phyloP scores from a whole-genome alignment of 2,113 vertebrate genomes.

The Cebus imitator region DNA sequence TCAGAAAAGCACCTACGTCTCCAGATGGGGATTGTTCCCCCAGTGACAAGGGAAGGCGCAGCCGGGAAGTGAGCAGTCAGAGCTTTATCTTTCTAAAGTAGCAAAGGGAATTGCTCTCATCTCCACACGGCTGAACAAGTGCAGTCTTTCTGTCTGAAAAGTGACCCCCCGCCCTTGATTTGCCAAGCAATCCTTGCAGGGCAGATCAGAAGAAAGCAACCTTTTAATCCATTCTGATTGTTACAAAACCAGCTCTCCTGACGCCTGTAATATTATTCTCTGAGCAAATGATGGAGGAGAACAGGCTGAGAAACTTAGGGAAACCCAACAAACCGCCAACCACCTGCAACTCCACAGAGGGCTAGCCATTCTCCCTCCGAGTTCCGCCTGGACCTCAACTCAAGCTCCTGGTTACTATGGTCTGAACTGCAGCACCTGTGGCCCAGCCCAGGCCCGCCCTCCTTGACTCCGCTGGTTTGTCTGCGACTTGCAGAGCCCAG shows the following conservation, averaged over 20 bases:
- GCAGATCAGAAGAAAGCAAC: slow-evolving; percentile 41
- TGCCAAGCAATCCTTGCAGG: neutral
- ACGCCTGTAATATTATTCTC: slow-evolving; percentile 60
- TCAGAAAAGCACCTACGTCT: neutral
- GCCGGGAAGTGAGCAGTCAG: slow-evolving; percentile 51
- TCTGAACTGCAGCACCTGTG: slow-evolving; percentile 49
- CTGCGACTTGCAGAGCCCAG: slow-evolving; percentile 60
- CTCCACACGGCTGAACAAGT: slow-evolving; percentile 22
- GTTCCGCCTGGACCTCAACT: slow-evolving; percentile 67
- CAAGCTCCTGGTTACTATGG: slow-evolving; percentile 59
- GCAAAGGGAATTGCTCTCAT: neutral
- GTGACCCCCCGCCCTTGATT: slow-evolving; percentile 53
- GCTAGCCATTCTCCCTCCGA: slow-evolving; percentile 51
- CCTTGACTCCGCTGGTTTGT: neutral
- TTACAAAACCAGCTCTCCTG: slow-evolving; percentile 73
- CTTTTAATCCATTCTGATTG: slow-evolving; percentile 78
- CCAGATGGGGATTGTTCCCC: neutral
- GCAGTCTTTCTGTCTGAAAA: slow-evolving; percentile 44
- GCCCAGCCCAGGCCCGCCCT: neutral
- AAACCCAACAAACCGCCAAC: slow-evolving; percentile 4
- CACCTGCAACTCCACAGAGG: slow-evolving; percentile 36
- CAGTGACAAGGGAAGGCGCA: neutral
- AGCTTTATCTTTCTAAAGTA: neutral
- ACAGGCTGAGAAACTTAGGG: slow-evolving; percentile 61
- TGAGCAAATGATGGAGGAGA: slow-evolving; percentile 58